A percentile compares a stretch with the other conserved stretches of the same genome.
These are phyloP conservation scores for Blera fallax DNA, from an alignment of 2,888 invertebrate species.

Conservation along the genomic window DNA sequence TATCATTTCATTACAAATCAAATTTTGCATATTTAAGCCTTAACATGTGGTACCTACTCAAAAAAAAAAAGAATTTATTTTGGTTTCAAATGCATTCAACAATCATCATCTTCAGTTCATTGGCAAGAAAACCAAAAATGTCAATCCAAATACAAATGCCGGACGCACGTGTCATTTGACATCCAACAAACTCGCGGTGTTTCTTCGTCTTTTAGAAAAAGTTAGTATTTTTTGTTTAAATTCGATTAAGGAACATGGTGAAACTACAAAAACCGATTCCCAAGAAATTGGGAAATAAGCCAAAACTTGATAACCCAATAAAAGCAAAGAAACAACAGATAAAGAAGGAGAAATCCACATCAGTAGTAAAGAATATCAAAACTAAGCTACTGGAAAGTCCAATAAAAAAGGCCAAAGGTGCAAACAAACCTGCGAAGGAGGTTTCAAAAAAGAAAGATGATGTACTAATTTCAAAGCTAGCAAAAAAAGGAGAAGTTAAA, in stretches of 20 bases:
- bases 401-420: constrained; percentile 5
- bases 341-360: constrained; percentile 18
- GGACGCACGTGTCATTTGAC: constrained; percentile 49
- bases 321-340: constrained; percentile 42
- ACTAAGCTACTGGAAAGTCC: constrained; percentile 9
- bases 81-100: not conserved
- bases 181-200: constrained; percentile 8
- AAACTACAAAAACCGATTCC: constrained; percentile 61
- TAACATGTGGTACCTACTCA: too few relatives aligned
- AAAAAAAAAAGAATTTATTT: too few relatives aligned
- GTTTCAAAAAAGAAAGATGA: not conserved
- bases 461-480: not conserved
- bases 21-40: too few relatives aligned
- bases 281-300: constrained; percentile 44
- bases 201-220: not conserved
- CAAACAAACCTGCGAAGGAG: not conserved
- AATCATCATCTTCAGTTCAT: not conserved
- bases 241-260: constrained; percentile 4
- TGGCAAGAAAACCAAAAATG: constrained; percentile 20
- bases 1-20: too few relatives aligned
- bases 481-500: not conserved
- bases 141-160: constrained; percentile 20
- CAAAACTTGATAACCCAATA: constrained; percentile 46
- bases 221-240: not conserved
- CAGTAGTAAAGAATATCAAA: constrained; percentile 17